phyloP scores from a whole-genome alignment of 2,113 vertebrate species.

The Carettochelys insculpta region DNA sequence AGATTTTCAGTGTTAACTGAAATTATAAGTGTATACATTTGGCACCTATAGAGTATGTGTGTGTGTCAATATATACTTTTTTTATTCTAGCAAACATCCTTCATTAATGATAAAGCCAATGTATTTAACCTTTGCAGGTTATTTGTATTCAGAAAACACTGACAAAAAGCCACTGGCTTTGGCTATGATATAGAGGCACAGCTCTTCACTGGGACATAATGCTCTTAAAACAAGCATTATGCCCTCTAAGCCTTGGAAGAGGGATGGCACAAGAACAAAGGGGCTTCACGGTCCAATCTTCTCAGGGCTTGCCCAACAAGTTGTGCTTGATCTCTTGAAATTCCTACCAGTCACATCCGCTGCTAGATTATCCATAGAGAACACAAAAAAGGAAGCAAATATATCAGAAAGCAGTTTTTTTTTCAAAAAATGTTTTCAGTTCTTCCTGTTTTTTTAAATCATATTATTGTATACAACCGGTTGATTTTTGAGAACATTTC shows the following conservation, averaged over 20 bases:
- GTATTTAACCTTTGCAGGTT: background rate
- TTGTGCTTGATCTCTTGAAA: background rate
- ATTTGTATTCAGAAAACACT: conserved; percentile 2
- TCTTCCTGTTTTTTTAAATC: background rate
- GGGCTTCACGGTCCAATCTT: background rate
- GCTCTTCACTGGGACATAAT: accelerated
- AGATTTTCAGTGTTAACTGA: background rate
- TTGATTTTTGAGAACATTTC: background rate
- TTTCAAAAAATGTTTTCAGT: background rate
- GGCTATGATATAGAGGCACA: background rate
- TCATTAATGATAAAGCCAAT: background rate
- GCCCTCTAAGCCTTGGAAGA: background rate
- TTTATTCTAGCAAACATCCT: background rate
- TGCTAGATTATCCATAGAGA: background rate
- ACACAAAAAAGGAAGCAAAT: background rate
- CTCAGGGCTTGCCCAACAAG: background rate
- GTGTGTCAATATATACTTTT: no score
- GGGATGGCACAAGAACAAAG: background rate
- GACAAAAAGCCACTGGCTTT: background rate
- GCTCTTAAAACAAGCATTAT: background rate
- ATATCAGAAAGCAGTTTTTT: background rate
- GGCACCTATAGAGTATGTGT: background rate
- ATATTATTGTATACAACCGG: background rate
- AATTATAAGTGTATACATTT: background rate
- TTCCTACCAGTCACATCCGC: background rate